A percentile compares a stretch with the other conserved stretches of the same genome.
Conservation (phyloP, 2,113 vertebrate species). For the Myrmecobius fasciatus region DNA sequence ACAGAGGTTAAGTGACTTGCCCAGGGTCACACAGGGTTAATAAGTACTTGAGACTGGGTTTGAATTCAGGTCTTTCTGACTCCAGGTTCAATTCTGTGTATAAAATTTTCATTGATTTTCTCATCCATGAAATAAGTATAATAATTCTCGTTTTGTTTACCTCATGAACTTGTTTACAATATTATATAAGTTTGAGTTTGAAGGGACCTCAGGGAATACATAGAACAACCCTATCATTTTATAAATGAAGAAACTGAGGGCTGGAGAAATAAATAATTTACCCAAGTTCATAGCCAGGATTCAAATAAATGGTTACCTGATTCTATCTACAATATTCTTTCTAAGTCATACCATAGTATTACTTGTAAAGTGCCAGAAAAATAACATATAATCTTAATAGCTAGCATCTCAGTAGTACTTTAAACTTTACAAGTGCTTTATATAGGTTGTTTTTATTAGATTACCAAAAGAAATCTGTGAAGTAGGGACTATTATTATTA, state of each 20-base stretch:
- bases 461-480: background rate
- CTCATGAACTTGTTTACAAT: background rate
- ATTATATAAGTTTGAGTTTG: background rate
- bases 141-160: background rate
- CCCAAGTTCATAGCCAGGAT: background rate
- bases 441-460: background rate
- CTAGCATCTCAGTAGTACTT: background rate
- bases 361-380: background rate
- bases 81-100: background rate
- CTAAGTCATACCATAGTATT: background rate
- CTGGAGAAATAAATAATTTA: background rate
- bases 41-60: background rate
- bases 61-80: background rate
- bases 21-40: background rate
- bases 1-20: background rate
- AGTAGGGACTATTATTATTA: background rate
- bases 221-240: background rate
- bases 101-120: background rate
- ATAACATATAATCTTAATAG: background rate
- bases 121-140: background rate
- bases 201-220: background rate
- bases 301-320: background rate
- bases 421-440: background rate
- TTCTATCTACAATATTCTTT: background rate
- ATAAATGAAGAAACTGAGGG: background rate